Evolutionary conservation across 2,888 invertebrate genomes (phyloP), one percentile per base, ranked within the genome.

Genomic region (Oxystoma pomonae): DNA sequence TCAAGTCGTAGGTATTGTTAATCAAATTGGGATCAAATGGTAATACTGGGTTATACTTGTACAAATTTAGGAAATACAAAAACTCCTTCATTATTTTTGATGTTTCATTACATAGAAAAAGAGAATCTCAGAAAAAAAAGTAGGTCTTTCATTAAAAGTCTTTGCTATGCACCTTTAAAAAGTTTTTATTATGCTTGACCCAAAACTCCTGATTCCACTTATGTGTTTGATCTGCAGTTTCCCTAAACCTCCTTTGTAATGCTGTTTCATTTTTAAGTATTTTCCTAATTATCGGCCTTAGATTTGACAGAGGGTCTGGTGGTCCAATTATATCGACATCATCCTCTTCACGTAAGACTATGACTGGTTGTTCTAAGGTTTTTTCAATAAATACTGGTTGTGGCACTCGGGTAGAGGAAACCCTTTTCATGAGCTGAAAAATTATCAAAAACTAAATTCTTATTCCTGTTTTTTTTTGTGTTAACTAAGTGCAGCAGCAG

Each of bases 161-260:
- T n/a, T n/a, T n/a, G n/a, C n/a, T 68, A 62, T 72, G 72, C 79
- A 90, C 90, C 78, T 88, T 83, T 73, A 87, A 85, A 79, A 94
- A 95, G 62, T 84, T 86, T 20, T 84, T 84, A 75, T 95, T 95
- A 72, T 95, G 94, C 66, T 84, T 83, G 0, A 84, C 82, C 95
- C 95, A 95, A 81, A 94, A 95, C 50, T 84, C 81, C 68, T 94
- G 89, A 78, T 94, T 94, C 94, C 94, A 95, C 62, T 84, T 81
- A 72, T 92, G 91, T 0, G 90, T 89, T 65, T 87, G 87, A 67
- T 85, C 82, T 73, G 90, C 85, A 68, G 86, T 77, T 69, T 85
- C 77, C 65, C 94, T 83, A 71, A 90, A 87, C 68, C 80, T 78
- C 69, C 81, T 85, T 72, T 92, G 90, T 60, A 89, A 73, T 1